Evolutionary conservation across 2,888 invertebrate genomes (phyloP), one percentile per base, ranked within the genome.

Genomic region (Rhingia rostrata): DNA sequence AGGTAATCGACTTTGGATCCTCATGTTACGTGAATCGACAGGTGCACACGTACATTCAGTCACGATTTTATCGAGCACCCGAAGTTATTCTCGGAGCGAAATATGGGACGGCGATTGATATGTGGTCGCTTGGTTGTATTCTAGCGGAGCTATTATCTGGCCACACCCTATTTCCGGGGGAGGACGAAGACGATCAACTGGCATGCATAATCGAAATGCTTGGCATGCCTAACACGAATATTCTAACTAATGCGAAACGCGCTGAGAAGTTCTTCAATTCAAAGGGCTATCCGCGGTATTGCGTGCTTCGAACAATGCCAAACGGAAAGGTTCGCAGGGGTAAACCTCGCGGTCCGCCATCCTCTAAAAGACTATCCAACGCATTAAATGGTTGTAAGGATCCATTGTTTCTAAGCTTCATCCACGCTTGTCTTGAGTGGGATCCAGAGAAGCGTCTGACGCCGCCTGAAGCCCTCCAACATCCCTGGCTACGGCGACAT

Each of bases 1-100:
- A 97, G 97, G 99, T 99, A 86, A 99, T 99, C 92, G 99, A 99
- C 93, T 99, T 99, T 93, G 99, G 99, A 88, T 99, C 99, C 87
- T 98, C 98, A 87, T 99, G 99, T 91, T 99, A 98, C 92, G 99
- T 98, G 92, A 96, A 98, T 92, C 98, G 99, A 92, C 95, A 99
- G 83, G 97, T 99, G 77, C 99, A 99, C 93, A 99, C 99, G 6
- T 99, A 99, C 92, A 99, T 99, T 89, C 99, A 99, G 92, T 99
- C 99, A 82, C 93, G 99, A 88, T 99, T 99, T 93, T 99, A 99
- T 93, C 94, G 99, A 66, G 99, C 99, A 69, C 99, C 99, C 6
- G 99, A 99, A 93, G 91, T 92, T 1, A 97, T 97, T 89, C 92
- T 97, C 64, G 99, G 99, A 10, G 97, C 97, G 47, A 95, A 97